These are phyloP conservation scores for Scatophagus argus DNA, from an alignment of 2,113 vertebrate species.

Conservation along the genomic window DNA sequence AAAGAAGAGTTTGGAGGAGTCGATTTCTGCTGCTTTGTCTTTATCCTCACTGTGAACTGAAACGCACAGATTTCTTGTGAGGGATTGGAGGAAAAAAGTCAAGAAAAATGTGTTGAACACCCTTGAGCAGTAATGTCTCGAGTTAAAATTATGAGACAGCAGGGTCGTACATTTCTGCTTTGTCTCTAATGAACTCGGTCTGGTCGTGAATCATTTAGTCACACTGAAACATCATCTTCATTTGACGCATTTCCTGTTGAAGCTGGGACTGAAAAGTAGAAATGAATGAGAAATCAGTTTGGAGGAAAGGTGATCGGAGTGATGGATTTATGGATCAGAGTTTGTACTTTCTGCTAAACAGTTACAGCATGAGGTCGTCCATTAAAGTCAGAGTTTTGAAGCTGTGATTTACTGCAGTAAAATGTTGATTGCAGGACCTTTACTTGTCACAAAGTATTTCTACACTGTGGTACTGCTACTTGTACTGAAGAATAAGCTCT, in stretches of 20 bases:
- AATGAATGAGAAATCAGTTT: background rate
- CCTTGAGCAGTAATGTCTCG: background rate
- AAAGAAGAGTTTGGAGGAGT: background rate
- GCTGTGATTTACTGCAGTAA: too few relatives aligned
- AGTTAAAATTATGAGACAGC: constrained; percentile 3
- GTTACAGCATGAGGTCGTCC: background rate
- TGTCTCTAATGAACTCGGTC: constrained; percentile 12
- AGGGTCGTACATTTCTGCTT: background rate
- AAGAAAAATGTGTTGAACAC: background rate
- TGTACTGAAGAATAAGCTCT: too few relatives aligned
- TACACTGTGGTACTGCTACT: too few relatives aligned
- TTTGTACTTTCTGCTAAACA: background rate
- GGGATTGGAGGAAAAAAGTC: background rate
- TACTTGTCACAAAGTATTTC: too few relatives aligned
- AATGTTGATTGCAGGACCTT: too few relatives aligned
- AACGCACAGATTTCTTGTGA: background rate
- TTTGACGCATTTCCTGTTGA: background rate
- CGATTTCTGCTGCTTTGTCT: background rate
- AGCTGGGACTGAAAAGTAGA: background rate
- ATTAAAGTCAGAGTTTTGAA: background rate
- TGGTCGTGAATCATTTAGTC: constrained; percentile 37
- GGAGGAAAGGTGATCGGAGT: too few relatives aligned
- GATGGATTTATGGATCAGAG: background rate
- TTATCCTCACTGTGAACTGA: background rate
- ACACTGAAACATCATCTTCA: background rate